Percentiles rank a stretch among this genome's conserved stretches.
These are phyloP conservation scores for Epinotia bilunana DNA, from an alignment of 2,888 invertebrate genomes.

Conservation along the genomic window DNA sequence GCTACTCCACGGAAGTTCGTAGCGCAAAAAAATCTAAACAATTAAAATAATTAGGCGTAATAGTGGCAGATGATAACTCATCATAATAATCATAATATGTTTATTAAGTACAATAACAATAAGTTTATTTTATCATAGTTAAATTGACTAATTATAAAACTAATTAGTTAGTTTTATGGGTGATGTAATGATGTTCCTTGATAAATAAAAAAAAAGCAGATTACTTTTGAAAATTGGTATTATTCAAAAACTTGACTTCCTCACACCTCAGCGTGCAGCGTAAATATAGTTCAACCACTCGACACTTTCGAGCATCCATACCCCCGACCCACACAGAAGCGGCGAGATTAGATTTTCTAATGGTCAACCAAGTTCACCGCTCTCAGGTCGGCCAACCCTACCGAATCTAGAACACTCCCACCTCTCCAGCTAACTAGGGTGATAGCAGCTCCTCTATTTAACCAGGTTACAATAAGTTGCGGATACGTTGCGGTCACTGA, in stretches of 20 bases:
- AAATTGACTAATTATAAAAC: too few relatives aligned
- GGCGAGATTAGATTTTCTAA: constrained; percentile 67
- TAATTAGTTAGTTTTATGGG: too few relatives aligned
- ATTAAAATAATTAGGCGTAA: too few relatives aligned
- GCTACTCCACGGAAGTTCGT: too few relatives aligned
- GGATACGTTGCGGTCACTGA: constrained; percentile 40
- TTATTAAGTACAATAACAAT: too few relatives aligned
- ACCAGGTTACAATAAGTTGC: constrained; percentile 40
- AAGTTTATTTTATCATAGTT: too few relatives aligned
- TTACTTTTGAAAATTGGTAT: too few relatives aligned
- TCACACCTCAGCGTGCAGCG: neutral
- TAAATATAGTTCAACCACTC: constrained; percentile 20
- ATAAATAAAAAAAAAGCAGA: too few relatives aligned
- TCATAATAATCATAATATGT: too few relatives aligned
- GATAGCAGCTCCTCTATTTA: constrained; percentile 33
- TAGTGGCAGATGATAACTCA: too few relatives aligned
- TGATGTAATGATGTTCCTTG: too few relatives aligned
- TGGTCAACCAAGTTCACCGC: constrained; percentile 63
- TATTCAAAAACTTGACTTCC: neutral
- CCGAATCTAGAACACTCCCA: constrained; percentile 39
- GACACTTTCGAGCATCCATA: constrained; percentile 45
- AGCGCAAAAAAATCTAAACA: too few relatives aligned
- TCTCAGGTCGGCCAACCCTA: constrained; percentile 56
- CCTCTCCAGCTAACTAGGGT: constrained; percentile 14
- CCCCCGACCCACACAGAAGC: constrained; percentile 61